Percentiles rank a stretch among this genome's conserved stretches.
These are phyloP conservation scores for Dicerorhinus sumatrensis DNA, from an alignment of 2,113 vertebrate genomes.

Conservation along the genomic window DNA sequence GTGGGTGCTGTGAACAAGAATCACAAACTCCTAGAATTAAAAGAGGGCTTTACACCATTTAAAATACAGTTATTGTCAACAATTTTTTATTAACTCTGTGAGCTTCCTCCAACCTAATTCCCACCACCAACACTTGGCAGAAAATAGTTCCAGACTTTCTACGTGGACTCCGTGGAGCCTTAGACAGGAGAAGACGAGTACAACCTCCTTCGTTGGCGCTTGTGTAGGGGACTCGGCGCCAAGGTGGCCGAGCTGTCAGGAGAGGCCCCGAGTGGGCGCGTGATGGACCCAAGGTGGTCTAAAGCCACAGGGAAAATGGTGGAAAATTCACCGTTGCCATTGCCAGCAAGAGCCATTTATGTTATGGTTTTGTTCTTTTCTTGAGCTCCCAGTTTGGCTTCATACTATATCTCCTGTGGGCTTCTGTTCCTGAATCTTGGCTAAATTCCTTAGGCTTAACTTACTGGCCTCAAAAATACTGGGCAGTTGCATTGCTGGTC, in stretches of 20 bases:
- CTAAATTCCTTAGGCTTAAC: background rate
- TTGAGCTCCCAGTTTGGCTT: background rate
- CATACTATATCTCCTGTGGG: background rate
- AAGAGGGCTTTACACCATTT: background rate
- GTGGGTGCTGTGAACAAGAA: background rate
- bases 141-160: background rate
- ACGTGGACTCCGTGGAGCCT: background rate
- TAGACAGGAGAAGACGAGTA: background rate
- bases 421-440: background rate
- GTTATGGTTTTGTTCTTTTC: background rate
- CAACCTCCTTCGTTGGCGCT: background rate
- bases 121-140: background rate
- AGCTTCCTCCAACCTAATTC: background rate
- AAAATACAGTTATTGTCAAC: background rate
- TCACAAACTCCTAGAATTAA: background rate
- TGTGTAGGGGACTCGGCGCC: background rate
- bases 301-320: background rate
- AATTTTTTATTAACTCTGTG: background rate
- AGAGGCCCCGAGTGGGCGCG: accelerated
- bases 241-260: too few relatives aligned
- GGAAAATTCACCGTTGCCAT: background rate
- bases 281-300: background rate
- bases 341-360: background rate
- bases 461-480: background rate
- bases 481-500: background rate